Evolutionary conservation across 2,113 vertebrate genomes (phyloP).

Genomic region (Emydura subglobosa): DNA sequence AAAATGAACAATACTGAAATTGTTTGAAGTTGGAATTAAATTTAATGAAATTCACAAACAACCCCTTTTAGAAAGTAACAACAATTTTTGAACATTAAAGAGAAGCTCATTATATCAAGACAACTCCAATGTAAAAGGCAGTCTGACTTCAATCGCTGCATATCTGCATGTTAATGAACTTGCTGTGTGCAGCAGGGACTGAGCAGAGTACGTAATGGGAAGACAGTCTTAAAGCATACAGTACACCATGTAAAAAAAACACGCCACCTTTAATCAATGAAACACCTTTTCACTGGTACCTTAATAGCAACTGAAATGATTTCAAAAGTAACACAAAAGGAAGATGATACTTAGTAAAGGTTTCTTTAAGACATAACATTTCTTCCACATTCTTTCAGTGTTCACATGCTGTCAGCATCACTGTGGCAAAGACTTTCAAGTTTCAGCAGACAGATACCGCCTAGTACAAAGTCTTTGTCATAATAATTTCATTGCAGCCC

Average conservation of each 20-base stretch:
- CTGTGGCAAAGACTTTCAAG: conserved; percentile 83
- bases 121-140: conserved; percentile 83
- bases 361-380: conserved; percentile 82
- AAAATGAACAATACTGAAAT: conserved; percentile 83
- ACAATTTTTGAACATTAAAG: conserved; percentile 88
- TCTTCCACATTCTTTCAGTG: conserved; percentile 81
- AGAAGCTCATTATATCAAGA: conserved; percentile 86
- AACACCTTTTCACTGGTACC: conserved; percentile 80
- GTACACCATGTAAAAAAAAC: conserved; percentile 51
- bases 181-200: conserved; percentile 77
- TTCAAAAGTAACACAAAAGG: conserved; percentile 82
- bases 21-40: conserved; percentile 85
- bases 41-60: conserved; percentile 89
- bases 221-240: conserved; percentile 75
- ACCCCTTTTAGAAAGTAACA: conserved; percentile 85
- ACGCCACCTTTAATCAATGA: conserved; percentile 81
- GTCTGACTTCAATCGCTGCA: conserved; percentile 84
- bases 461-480: conserved; percentile 86
- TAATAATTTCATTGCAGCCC: conserved; percentile 82
- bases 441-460: conserved; percentile 83
- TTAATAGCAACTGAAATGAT: conserved; percentile 82
- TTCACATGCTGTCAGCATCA: conserved; percentile 83
- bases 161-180: conserved; percentile 89
- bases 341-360: conserved; percentile 82
- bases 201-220: conserved; percentile 70